Percentiles rank a stretch among this genome's conserved stretches.
Evolutionary conservation across 2,888 invertebrate species (phyloP).

Genomic region (Rhabditoides inermis): DNA sequence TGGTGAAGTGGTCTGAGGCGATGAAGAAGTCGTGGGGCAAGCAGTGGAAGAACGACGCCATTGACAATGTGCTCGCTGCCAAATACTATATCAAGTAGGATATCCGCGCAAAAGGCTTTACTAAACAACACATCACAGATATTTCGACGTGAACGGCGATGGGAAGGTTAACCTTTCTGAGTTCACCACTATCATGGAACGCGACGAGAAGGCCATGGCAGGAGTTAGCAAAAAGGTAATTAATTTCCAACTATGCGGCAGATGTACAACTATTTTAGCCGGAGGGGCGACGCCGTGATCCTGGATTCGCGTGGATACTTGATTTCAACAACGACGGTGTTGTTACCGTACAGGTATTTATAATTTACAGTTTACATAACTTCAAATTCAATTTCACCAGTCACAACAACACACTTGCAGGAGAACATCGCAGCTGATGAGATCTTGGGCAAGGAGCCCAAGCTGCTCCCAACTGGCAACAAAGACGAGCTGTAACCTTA

Average conservation of each 20-base stretch:
- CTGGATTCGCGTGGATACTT: slow-evolving; percentile 50
- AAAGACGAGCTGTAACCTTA: slow-evolving; percentile 2
- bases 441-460: neutral
- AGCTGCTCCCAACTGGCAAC: neutral
- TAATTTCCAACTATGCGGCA: neutral
- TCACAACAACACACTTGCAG: too few relatives aligned
- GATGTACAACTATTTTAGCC: slow-evolving; percentile 2
- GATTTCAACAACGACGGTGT: slow-evolving; percentile 52
- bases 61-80: slow-evolving; percentile 45
- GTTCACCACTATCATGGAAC: slow-evolving; percentile 31
- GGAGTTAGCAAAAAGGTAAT: neutral
- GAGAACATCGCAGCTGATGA: neutral
- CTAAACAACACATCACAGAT: slow-evolving; percentile 21
- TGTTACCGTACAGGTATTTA: slow-evolving; percentile 34
- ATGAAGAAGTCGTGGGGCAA: slow-evolving; percentile 48
- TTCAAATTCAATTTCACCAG: neutral
- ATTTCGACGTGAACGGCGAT: slow-evolving; percentile 49
- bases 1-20: slow-evolving; percentile 30
- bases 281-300: slow-evolving; percentile 42
- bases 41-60: slow-evolving; percentile 48
- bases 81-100: slow-evolving; percentile 45
- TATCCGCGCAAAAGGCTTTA: neutral
- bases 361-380: neutral
- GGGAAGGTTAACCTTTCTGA: slow-evolving; percentile 29
- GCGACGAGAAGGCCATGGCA: slow-evolving; percentile 34